A percentile compares a stretch with the other conserved stretches of the same genome.
These are phyloP conservation scores for Pegoplata infirma DNA, from an alignment of 2,888 invertebrate genomes.

Conservation along the genomic window DNA sequence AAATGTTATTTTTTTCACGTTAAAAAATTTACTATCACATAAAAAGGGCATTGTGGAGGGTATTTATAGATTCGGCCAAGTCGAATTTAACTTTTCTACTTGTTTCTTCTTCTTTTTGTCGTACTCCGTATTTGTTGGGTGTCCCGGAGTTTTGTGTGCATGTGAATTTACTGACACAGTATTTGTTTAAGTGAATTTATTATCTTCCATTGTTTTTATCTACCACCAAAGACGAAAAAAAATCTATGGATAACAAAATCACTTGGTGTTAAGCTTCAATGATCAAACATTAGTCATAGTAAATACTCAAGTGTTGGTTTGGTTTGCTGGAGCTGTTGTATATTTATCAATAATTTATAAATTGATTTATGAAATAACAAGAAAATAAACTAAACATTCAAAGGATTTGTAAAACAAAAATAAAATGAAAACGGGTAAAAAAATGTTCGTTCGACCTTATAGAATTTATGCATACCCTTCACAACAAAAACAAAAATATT, in stretches of 20 bases:
- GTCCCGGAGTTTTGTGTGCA: too few species aligned
- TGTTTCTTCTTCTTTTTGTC: neutral
- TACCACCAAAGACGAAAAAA: neutral
- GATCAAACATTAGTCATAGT: slow-evolving; percentile 55
- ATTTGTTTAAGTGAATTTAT: slow-evolving; percentile 54
- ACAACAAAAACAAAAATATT: too few species aligned
- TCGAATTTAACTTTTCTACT: too few species aligned
- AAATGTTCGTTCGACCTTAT: too few species aligned
- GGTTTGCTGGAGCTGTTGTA: slow-evolving; percentile 37
- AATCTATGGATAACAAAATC: too few species aligned
- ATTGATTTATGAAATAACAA: slow-evolving; percentile 57
- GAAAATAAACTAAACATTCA: slow-evolving; percentile 7
- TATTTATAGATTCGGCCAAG: too few species aligned
- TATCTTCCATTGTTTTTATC: slow-evolving; percentile 54
- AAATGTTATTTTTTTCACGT: too few species aligned
- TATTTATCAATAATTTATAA: slow-evolving; percentile 61
- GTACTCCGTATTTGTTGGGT: slow-evolving; percentile 7
- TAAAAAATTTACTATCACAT: too few species aligned
- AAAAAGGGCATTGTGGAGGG: too few species aligned
- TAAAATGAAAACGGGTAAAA: too few species aligned
- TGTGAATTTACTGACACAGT: slow-evolving; percentile 52
- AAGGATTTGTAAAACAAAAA: neutral
- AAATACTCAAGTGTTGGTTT: slow-evolving; percentile 35
- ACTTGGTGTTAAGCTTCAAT: slow-evolving; percentile 45
- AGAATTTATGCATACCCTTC: too few species aligned